Base-by-base conservation (phyloP, 2,888 invertebrate genomes). In the Nasonovia ribisnigri region DNA sequence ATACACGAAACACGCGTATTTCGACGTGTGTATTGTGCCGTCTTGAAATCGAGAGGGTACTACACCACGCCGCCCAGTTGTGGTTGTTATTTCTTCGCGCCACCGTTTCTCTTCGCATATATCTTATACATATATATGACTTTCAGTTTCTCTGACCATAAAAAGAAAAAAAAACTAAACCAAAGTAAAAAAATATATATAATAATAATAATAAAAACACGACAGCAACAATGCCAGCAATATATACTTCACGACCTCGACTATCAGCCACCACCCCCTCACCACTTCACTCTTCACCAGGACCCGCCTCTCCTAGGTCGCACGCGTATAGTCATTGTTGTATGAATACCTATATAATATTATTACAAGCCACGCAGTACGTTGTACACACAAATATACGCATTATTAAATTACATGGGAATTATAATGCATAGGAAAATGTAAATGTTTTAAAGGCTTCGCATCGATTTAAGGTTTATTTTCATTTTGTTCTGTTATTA, bases 391-490 rank as follows among this genome's bases (percentile, higher is more conserved):
- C 3, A 77, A 77, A 20, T 24, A 36, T 77, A 77, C 77, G 77
- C 77, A 77, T 24, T 77, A 77, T 77, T 77, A 77, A 36, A 36
- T 77, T 36, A 77, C 54, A n/a, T n/a, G 57, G 26, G 26, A 57
- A 57, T 57, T 57, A 26, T 57, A 57, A 26, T 57, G 24, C 46
- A 4, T 54, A 88, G 88, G 51, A 84, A 89, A 57, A 93, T 93
- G 90, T 93, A 90, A 93, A 93, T 93, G 93, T 93, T 93, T 93
- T 84, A 93, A 77, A 93, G 93, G 93, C 29, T 89, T 89, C 84
- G 36, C 77, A 90, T 93, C 93, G 93, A 93, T 93, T 90, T 90
- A 43, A 20, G 8, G 29, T 29, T 54, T 43, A 54, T 92, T 77
- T 91, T 77, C 48, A 36, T 77, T 90, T 77, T 24, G n/a, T 92